Conservation (phyloP, 2,113 vertebrate genomes). For the Aepyceros melampus region DNA sequence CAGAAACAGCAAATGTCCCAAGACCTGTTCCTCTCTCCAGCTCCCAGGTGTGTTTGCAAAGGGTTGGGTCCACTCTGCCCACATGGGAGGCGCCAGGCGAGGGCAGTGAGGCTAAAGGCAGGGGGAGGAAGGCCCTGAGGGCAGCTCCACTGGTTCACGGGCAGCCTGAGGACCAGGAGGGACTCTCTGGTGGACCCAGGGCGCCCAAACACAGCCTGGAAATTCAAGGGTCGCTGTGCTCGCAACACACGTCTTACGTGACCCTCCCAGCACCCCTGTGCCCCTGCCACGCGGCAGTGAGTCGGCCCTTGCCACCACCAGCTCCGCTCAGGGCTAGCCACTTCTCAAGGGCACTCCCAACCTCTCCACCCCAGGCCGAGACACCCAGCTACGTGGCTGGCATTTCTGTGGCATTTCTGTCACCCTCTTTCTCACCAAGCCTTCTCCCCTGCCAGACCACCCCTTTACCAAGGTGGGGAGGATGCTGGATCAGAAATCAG, state of each 20-base stretch:
- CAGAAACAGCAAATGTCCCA: neutral
- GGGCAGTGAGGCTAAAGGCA: neutral
- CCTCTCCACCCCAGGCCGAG: neutral
- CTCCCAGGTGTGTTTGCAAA: constrained; percentile 34
- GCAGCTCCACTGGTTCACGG: neutral
- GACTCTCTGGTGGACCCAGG: neutral
- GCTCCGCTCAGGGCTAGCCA: too few species aligned
- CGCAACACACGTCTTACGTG: neutral
- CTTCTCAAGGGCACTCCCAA: neutral
- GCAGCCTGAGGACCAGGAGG: neutral
- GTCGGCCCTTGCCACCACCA: neutral
- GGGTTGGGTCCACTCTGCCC: neutral
- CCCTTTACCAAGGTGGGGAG: neutral
- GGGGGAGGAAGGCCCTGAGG: neutral
- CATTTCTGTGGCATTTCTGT: neutral
- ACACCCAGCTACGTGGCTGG: neutral
- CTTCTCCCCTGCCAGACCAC: neutral
- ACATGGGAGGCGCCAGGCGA: fast-evolving
- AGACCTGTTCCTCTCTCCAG: constrained; percentile 37
- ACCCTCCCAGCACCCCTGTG: neutral
- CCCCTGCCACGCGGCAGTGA: neutral
- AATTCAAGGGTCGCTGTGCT: neutral
- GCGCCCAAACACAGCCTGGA: neutral
- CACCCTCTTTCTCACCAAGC: neutral
- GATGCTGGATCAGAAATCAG: neutral